Base-by-base conservation (phyloP, 2,113 vertebrate species). In the Odocoileus hemionus region DNA sequence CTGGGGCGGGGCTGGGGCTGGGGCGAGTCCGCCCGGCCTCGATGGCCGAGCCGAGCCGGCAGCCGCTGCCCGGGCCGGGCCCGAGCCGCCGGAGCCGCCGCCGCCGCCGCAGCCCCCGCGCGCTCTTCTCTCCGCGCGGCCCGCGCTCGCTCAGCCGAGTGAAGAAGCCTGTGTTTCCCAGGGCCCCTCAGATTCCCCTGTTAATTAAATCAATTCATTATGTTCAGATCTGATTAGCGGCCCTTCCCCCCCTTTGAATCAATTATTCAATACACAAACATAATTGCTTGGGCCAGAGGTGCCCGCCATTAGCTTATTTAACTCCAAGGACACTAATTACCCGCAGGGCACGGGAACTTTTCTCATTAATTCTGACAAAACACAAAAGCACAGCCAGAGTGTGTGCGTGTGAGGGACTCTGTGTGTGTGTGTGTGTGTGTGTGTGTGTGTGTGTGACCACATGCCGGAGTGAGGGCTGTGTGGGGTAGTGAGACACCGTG, bases 191-290 rank as follows among this genome's bases (percentile, higher is more conserved):
- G 99, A 99, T 99, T 99, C 99, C 99, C 99, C 99, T 99, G 99
- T 99, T 99, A 99, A 99, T 99, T 99, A 99, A 99, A 99, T 99
- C 99, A 99, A 99, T 99, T 99, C 99, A 99, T 99, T 99, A 99
- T 99, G 99, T 99, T 99, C 99, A 99, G 99, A 99, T 99, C 99
- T 99, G 99, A 99, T 99, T 99, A 99, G 99, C 99, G 99, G 99
- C 99, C 99, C 99, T 99, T 99, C 99, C 99, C 99, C 99, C 99
- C 99, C 99, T 99, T 99, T 99, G 99, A 99, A 99, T 99, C 99
- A 99, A 99, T 99, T 99, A 99, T 99, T 99, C 99, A 99, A 99
- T 99, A 99, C 99, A 99, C 99, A 99, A 99, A 99, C 99, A 99
- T 99, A 99, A 99, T 99, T 99, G 99, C 99, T 99, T 99, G 99